Base-by-base conservation (phyloP, 2,888 invertebrate genomes). In the Acronicta aceris region DNA sequence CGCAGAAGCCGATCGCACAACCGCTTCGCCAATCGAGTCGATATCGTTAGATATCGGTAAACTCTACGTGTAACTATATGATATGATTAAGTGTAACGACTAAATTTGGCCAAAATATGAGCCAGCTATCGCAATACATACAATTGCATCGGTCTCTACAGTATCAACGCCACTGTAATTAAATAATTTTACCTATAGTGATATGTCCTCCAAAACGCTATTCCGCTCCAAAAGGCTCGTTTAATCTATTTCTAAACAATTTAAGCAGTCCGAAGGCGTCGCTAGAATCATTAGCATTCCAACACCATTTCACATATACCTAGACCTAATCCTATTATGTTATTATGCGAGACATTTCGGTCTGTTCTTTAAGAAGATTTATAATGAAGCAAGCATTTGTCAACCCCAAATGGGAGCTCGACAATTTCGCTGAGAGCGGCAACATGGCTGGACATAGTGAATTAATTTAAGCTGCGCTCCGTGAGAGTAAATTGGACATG, bases 401-500 rank as follows among this genome's bases (percentile, higher is more conserved):
- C 15, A 16, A 51, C 13, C 36, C 27, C 52, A 58, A 51, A 21
- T 27, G 45, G 36, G 60, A 56, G 15, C 49, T 43, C 41, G 30
- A 48, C 27, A 51, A 51, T 54, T 46, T 50, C 46, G 10, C 43
- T 27, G 42, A 46, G 40, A 57, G 45, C 46, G 6, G 46, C 36
- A 67, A 33, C 40, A n/a, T 15, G 13, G 43, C 36, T 40, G 54
- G 57, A 46, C 65, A 45, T 61, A 58, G 42, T 41, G 33, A 58
- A 71, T 74, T 70, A 65, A 60, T 59, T 65, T 45, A 56, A 47
- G 43, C 43, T 8, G 12, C 6, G 15, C 49, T 53, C 48, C 21
- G 45, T 57, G 21, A 47, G 49, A 58, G 27, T 25, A 45, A 51
- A 65, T 70, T 74, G 55, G 33, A 57, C 43, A 41, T 61, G 50